Evolutionary conservation across 2,113 vertebrate genomes (phyloP).

Genomic region (Catagonus wagneri): DNA sequence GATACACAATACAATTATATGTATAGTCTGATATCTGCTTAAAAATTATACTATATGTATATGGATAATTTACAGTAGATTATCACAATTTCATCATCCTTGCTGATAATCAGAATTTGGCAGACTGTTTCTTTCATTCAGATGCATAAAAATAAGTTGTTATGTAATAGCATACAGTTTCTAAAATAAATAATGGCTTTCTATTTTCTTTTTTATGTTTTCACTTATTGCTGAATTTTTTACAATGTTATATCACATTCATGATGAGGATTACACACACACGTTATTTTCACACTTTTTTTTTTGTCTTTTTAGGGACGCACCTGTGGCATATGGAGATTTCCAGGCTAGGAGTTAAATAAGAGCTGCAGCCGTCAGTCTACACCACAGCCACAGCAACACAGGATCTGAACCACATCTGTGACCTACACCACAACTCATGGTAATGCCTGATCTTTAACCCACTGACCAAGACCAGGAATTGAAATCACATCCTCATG

Average conservation of each 20-base stretch:
- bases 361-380: no score
- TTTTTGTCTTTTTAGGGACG: no score
- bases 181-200: not conserved
- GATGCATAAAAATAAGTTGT: not conserved
- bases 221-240: not conserved
- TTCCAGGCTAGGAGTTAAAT: no score
- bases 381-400: no score
- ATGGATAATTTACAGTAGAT: not conserved
- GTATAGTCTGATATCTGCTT: not conserved
- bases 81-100: not conserved
- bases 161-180: not conserved
- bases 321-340: no score
- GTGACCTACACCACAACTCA: no score
- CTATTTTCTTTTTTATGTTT: not conserved
- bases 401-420: no score
- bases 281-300: no score
- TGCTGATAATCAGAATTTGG: not conserved
- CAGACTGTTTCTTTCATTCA: not conserved
- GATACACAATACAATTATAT: not conserved
- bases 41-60: not conserved
- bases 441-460: no score
- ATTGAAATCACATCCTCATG: no score
- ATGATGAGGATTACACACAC: not conserved
- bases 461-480: no score
- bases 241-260: not conserved